Evolutionary conservation across 2,888 invertebrate genomes (phyloP), one percentile per base, ranked within the genome.

Genomic region (Andrena praecox): DNA sequence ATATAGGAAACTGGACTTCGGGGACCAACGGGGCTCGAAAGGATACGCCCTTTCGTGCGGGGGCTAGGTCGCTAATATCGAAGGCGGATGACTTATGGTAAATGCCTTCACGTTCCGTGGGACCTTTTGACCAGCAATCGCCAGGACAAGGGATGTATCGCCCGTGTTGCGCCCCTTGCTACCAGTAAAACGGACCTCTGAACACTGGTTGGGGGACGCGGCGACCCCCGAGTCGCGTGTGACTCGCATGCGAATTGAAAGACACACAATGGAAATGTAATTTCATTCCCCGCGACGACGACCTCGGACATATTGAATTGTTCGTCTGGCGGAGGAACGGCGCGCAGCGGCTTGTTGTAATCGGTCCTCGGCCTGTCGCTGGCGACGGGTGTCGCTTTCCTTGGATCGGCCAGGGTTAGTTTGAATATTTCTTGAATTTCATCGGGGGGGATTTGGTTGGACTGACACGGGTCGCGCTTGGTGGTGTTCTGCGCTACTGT

Each of bases 211-310:
- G 54, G 70, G 85, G 81, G 77, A 56, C 66, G 80, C 48, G 68
- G 80, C 73, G 79, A 42, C 54, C 76, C 42, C 29, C 29, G 62
- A 75, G 63, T 76, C 84, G 86, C 88, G 87, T 91, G 91, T 91
- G 90, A 92, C 89, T 89, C 90, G 91, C 91, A 90, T 91, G 87
- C 89, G 90, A 92, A 92, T 89, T 87, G 83, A 59, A 86, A 82
- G 78, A 88, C 85, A 87, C 87, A 92, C 92, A 93, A 93, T 93
- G 91, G 91, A 92, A 91, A 93, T 91, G 92, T 90, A 91, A 92
- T 92, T 92, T 90, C 90, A 88, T 88, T 88, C 74, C 62, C 68
- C 73, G 60, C 59, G 62, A 82, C 62, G 74, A 56, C 60, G 48
- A 63, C 63, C 48, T 54, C 66, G 77, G 80, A 67, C 81, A 91